These are phyloP conservation scores for Cepaea hortensis DNA, from an alignment of 2,888 invertebrate genomes.

Conservation along the genomic window DNA sequence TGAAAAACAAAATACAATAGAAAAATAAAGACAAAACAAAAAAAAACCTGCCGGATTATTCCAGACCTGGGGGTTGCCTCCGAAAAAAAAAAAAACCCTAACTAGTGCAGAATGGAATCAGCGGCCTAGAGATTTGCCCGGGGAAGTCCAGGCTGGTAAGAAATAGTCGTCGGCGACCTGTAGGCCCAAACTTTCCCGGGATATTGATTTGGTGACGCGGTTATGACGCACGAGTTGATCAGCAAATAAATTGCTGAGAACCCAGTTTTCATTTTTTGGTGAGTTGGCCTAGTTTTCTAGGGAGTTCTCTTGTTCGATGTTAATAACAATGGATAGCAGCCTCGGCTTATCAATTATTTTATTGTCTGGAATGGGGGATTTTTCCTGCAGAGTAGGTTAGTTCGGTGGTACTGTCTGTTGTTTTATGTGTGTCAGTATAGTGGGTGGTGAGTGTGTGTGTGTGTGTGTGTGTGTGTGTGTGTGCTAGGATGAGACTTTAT, in stretches of 20 bases:
- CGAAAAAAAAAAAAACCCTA: not conserved
- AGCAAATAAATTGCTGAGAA: conserved; percentile 1
- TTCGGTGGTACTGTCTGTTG: too few species aligned
- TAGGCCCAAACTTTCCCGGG: not conserved
- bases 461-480: too few species aligned
- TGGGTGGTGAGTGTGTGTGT: too few species aligned
- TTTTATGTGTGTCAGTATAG: too few species aligned
- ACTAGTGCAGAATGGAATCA: too few species aligned
- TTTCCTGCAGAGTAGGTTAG: too few species aligned
- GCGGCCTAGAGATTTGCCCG: not conserved
- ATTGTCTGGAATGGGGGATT: too few species aligned
- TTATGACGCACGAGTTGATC: conserved; percentile 28
- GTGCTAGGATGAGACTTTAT: too few species aligned
- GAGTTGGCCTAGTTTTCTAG: conserved; percentile 8
- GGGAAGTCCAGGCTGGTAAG: not conserved
- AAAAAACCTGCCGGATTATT: not conserved
- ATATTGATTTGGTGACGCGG: conserved; percentile 31
- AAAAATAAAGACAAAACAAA: not conserved
- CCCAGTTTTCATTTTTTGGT: not conserved
- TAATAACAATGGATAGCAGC: too few species aligned
- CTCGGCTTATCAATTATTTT: too few species aligned
- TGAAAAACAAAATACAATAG: not conserved
- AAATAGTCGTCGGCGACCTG: not conserved
- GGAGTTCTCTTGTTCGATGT: not conserved
- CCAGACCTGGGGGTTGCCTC: not conserved